These are phyloP conservation scores for Siniperca chuatsi DNA, from an alignment of 2,113 vertebrate species.

Conservation along the genomic window DNA sequence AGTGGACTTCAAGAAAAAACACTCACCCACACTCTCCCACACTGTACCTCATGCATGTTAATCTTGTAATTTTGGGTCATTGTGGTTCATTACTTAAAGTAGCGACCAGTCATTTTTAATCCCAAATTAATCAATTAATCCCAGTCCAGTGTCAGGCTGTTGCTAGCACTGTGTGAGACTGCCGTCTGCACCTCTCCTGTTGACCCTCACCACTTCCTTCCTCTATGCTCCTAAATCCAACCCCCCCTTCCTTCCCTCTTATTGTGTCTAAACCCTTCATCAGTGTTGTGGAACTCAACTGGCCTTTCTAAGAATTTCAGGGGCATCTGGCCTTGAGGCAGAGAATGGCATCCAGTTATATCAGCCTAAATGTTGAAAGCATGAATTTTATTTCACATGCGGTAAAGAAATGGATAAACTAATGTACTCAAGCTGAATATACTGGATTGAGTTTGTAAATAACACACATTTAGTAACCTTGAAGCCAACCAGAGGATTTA, in stretches of 20 bases:
- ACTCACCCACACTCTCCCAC: conserved; percentile 7
- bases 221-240: conserved; percentile 45
- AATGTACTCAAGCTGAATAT: conserved; percentile 11
- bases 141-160: conserved; percentile 61
- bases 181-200: conserved; percentile 62
- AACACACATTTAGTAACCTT: conserved; percentile 3
- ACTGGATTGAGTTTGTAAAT: conserved; percentile 16
- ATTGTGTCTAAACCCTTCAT: conserved; percentile 74
- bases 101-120: conserved; percentile 77
- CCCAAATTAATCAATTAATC: conserved; percentile 83
- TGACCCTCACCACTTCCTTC: conserved; percentile 72
- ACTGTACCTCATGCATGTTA: conserved; percentile 52
- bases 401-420: conserved; percentile 6
- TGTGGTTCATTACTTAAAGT: conserved; percentile 75
- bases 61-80: conserved; percentile 74
- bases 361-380: conserved; percentile 12
- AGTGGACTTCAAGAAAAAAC: background rate
- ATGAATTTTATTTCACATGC: conserved; percentile 28
- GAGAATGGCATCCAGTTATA: conserved; percentile 24
- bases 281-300: conserved; percentile 61
- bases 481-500: background rate
- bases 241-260: conserved; percentile 11
- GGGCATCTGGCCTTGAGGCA: conserved; percentile 42
- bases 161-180: conserved; percentile 53
- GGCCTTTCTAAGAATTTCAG: conserved; percentile 64